Evolutionary conservation across 2,113 vertebrate species (phyloP), one percentile per base, ranked within the genome.

Genomic region (Empidonax traillii): DNA sequence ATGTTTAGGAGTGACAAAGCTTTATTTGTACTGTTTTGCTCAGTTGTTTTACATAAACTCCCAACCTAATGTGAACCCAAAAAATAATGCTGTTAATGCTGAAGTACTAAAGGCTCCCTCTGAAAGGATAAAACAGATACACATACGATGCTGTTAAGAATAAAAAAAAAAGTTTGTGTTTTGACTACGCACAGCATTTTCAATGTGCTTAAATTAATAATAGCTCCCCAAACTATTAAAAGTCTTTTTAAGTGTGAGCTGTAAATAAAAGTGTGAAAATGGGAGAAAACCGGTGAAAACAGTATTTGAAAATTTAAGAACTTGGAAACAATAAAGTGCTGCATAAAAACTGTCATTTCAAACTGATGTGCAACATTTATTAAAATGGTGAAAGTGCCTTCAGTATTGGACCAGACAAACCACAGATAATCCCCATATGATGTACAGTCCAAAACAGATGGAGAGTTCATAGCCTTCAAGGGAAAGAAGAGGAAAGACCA

Each of bases 1-100:
- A 14, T 46, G 52, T 77, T 93, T 59, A 63, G 58, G 47, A 89
- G 56, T 43, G 41, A 96, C 92, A 97, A 93, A 94, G 94, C 68
- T 89, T 71, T 81, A 44, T 41, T 95, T 95, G 95, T 96, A 35
- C 61, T 75, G 22, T 30, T 90, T 72, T 56, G 80, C 80, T 91
- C 39, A 35, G 8, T 15, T 89, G 80, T 91, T 95, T 87, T 93
- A 74, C 28, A 24, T 87, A 93, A 95, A 65, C 49, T 66, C 77
- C 33, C 53, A 89, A 18, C 75, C 88, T 86, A 69, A 55, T 2
- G 9, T 0, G 4, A 90, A 92, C 89, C 33, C 84, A 52, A 66
- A 68, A 44, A 81, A 55, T 31, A 53, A 30, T 7, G 17, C 30
- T 77, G 66, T 51, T 51, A 16, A 16, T 76, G 44, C 43, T 81